Conservation (phyloP, 2,113 vertebrate species). For the Fulica atra region DNA sequence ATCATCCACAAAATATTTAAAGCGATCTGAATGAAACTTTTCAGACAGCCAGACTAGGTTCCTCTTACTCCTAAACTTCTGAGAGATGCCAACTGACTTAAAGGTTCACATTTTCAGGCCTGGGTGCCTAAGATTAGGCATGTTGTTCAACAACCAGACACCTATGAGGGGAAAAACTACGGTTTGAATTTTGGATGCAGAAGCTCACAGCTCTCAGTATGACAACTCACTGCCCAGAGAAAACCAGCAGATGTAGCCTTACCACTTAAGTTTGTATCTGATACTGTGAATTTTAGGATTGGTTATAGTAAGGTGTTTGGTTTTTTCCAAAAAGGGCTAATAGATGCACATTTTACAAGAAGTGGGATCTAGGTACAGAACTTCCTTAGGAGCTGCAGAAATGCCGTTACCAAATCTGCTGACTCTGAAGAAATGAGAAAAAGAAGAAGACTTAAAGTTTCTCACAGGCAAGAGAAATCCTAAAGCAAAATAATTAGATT, state of each 20-base stretch:
- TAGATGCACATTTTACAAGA: neutral
- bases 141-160: neutral
- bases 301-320: neutral
- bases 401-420: neutral
- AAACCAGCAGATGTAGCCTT: neutral
- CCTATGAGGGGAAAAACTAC: neutral
- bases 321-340: neutral
- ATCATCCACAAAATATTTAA: constrained; percentile 42
- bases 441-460: neutral
- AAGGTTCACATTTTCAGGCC: neutral
- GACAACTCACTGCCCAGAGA: neutral
- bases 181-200: neutral
- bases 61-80: constrained; percentile 3
- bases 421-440: neutral
- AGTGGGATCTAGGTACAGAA: neutral
- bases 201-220: neutral
- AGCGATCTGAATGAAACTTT: constrained; percentile 51
- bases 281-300: neutral
- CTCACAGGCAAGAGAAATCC: neutral
- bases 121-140: neutral
- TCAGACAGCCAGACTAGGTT: constrained; percentile 32
- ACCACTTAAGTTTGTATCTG: neutral
- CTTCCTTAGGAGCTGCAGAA: neutral
- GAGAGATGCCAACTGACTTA: constrained; percentile 10
- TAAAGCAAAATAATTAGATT: neutral